Evolutionary conservation across 2,113 vertebrate species (phyloP).

Genomic region (Notarius lentiginosus): DNA sequence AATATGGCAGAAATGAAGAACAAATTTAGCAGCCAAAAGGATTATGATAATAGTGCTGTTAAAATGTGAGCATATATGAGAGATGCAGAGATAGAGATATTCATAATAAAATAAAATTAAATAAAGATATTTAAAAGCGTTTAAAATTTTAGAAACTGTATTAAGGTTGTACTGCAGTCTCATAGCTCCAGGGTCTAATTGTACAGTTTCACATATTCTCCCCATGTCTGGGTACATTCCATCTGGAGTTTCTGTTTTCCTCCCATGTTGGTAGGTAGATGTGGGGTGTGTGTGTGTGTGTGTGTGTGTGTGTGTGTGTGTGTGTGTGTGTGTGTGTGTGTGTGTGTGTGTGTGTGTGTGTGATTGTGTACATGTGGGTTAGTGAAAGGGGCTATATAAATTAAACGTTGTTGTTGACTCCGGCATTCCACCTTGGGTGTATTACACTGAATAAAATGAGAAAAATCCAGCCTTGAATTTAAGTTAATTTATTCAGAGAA

Average conservation of each 20-base stretch:
- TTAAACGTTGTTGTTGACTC: no score
- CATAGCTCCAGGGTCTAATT: neutral
- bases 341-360: no score
- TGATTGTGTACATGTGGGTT: no score
- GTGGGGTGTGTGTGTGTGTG: neutral
- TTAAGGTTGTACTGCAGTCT: neutral
- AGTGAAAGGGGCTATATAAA: no score
- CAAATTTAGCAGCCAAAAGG: neutral
- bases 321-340: neutral
- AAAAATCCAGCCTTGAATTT: no score
- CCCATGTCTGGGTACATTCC: neutral
- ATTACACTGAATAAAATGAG: neutral
- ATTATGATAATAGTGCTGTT: neutral
- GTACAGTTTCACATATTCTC: neutral
- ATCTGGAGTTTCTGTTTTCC: neutral
- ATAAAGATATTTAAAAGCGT: neutral
- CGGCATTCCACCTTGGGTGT: neutral
- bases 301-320: neutral
- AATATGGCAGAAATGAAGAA: constrained; percentile 6
- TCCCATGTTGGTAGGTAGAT: neutral
- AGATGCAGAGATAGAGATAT: neutral
- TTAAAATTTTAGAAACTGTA: neutral
- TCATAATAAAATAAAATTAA: neutral
- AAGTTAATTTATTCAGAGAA: no score
- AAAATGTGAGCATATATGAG: neutral